A percentile compares a stretch with the other conserved stretches of the same genome.
These are phyloP conservation scores for Diachrysia chrysitis DNA, from an alignment of 2,888 invertebrate genomes.

Conservation along the genomic window DNA sequence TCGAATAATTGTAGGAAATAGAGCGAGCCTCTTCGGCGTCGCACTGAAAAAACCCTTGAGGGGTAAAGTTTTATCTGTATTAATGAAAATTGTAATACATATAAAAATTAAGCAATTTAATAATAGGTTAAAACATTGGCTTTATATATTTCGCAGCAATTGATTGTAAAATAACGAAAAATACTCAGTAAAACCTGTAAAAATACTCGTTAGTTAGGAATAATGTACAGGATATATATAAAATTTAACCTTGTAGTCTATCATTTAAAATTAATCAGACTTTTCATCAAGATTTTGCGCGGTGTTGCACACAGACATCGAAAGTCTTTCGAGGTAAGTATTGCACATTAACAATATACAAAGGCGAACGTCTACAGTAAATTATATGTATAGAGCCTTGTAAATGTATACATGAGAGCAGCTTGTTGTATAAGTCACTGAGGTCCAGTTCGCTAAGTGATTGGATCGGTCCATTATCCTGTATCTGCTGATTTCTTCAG, in stretches of 20 bases:
- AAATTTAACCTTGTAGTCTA: too few species aligned
- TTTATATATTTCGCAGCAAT: background rate
- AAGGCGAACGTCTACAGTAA: slow-evolving; percentile 64
- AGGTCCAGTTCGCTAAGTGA: slow-evolving; percentile 80
- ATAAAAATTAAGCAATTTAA: slow-evolving; percentile 3
- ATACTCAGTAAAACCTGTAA: background rate
- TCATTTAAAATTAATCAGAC: slow-evolving; percentile 40
- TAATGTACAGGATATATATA: too few species aligned
- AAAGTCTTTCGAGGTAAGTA: too few species aligned
- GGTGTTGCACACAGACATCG: too few species aligned
- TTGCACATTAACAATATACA: slow-evolving; percentile 67
- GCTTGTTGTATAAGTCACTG: slow-evolving; percentile 68
- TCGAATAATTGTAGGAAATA: slow-evolving; percentile 79
- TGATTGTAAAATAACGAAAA: too few species aligned
- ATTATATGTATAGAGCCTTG: slow-evolving; percentile 58
- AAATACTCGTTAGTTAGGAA: too few species aligned
- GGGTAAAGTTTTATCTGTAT: slow-evolving; percentile 29
- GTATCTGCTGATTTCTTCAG: slow-evolving; percentile 77
- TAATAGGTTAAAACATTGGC: background rate
- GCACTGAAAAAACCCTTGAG: slow-evolving; percentile 41
- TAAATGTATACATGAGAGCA: slow-evolving; percentile 62
- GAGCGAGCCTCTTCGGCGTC: slow-evolving; percentile 57
- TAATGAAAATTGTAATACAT: slow-evolving; percentile 26
- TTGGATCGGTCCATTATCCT: slow-evolving; percentile 80
- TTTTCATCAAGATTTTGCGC: slow-evolving; percentile 61